These are phyloP conservation scores for Catharus minimus DNA, from an alignment of 2,113 vertebrate species.

Conservation along the genomic window DNA sequence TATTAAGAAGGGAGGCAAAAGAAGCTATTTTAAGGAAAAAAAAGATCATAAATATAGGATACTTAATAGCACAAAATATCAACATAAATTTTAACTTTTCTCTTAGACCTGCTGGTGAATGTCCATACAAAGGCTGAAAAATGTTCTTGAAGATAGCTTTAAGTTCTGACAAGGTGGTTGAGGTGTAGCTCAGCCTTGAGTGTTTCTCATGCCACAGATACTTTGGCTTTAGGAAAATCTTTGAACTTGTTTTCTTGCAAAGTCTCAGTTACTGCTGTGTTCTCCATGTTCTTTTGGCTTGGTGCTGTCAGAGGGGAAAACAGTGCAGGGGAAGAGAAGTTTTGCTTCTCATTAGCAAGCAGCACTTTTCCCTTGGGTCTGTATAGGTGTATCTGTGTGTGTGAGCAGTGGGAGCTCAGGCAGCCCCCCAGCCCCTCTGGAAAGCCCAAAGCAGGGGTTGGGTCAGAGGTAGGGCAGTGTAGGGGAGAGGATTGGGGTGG, in stretches of 20 bases:
- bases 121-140: neutral
- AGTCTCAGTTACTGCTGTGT: neutral
- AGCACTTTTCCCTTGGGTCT: neutral
- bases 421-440: neutral
- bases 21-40: neutral
- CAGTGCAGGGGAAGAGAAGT: neutral
- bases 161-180: fast-evolving
- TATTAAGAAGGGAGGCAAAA: neutral
- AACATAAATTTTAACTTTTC: neutral
- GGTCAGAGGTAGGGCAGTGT: neutral
- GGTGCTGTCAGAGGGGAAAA: neutral
- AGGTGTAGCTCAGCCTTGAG: neutral
- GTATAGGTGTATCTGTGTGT: fast-evolving
- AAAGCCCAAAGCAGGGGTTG: neutral
- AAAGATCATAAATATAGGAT: neutral
- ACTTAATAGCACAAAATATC: neutral
- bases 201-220: neutral
- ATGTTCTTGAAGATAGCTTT: neutral
- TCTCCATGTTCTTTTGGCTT: neutral
- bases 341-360: neutral
- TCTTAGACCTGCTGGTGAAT: neutral
- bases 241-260: neutral
- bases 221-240: neutral
- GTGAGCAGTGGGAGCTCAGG: neutral
- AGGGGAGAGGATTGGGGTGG: neutral